phyloP scores from a whole-genome alignment of 2,797 vertebrate species.

The Menidia menidia region DNA sequence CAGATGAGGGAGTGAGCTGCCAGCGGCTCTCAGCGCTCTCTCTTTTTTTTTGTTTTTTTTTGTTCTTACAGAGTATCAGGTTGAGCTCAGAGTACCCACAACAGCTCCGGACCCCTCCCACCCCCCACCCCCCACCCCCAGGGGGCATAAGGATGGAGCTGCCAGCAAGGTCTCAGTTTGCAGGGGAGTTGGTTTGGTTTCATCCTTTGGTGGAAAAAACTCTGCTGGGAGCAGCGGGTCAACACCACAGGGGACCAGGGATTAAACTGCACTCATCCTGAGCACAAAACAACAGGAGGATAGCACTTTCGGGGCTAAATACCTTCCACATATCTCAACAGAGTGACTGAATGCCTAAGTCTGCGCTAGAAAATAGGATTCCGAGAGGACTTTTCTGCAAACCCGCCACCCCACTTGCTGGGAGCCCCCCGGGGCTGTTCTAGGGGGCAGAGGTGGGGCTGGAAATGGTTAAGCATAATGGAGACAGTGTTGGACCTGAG shows the following conservation, averaged over 20 bases:
- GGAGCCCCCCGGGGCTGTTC: slow-evolving; percentile 55
- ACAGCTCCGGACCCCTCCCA: slow-evolving; percentile 31
- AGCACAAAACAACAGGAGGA: slow-evolving; percentile 59
- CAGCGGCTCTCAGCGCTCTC: slow-evolving; percentile 36
- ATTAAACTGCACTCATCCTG: slow-evolving; percentile 68
- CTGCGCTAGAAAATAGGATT: slow-evolving; percentile 57
- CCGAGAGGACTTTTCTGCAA: slow-evolving; percentile 48
- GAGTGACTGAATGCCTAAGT: slow-evolving; percentile 60
- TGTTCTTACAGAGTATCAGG: slow-evolving; percentile 53
- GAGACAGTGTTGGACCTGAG: slow-evolving; percentile 63
- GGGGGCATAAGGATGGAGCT: slow-evolving; percentile 48
- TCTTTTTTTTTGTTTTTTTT: slow-evolving; percentile 62
- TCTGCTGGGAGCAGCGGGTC: slow-evolving; percentile 45
- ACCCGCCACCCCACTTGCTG: slow-evolving; percentile 41
- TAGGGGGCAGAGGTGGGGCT: slow-evolving; percentile 61
- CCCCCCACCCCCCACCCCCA: slow-evolving; percentile 33
- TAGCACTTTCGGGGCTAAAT: slow-evolving; percentile 56
- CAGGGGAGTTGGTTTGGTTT: slow-evolving; percentile 50
- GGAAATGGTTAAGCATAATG: slow-evolving; percentile 72
- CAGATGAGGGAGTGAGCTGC: slow-evolving; percentile 39
- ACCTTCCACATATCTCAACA: slow-evolving; percentile 43
- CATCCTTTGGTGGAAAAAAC: slow-evolving; percentile 48
- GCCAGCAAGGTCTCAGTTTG: slow-evolving; percentile 57
- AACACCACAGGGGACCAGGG: slow-evolving; percentile 53
- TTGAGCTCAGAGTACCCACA: slow-evolving; percentile 59